Base-by-base conservation (phyloP, 2,888 invertebrate genomes). In the Torymus auratus region DNA sequence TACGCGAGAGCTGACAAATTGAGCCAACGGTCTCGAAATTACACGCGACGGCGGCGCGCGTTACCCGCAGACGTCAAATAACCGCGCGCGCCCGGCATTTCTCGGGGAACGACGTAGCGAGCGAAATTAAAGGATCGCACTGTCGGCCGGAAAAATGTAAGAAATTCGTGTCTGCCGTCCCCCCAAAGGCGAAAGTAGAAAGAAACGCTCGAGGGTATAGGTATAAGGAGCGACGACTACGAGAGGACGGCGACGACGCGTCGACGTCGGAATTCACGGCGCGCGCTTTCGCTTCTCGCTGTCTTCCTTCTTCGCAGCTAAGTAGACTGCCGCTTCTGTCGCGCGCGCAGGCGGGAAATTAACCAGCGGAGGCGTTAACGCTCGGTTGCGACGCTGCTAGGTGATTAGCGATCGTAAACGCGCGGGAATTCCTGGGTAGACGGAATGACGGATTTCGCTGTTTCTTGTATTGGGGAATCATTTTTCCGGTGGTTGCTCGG, bases 81-180 rank as follows among this genome's bases (percentile, higher is more conserved):
- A 41, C 41, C 41, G 41, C 5, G 41, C 5, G 41, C 41, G 41
- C 41, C 7, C 7, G 41, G 41, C 41, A 41, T 41, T 41, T 41
- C 41, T 10, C 7, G 7, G 7, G 41, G 41, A 69, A 56, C 1
- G 23, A 55, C 13, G 5, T 23, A 15, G 60, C 15, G 60, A 41
- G 71, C 50, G 60, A 78, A 78, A 78, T 78, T 65, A 82, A 78
- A 82, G 68, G 72, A 78, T 82, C 71, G 55, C 61, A 53, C 60
- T 58, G 77, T 53, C 68, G 67, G 10, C 20, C 64, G 60, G 68
- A 82, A 78, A 82, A 82, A 82, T 82, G 74, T 72, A 68, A 82
- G 62, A 78, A 78, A 78, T 82, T 78, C 68, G 75, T 76, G 75
- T 67, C 65, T 64, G 28, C 60, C 53, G n/a, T n/a, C 67, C 3